A percentile compares a stretch with the other conserved stretches of the same genome.
Evolutionary conservation across 2,797 vertebrate genomes (phyloP).

Genomic region (Cottoperca gobio): DNA sequence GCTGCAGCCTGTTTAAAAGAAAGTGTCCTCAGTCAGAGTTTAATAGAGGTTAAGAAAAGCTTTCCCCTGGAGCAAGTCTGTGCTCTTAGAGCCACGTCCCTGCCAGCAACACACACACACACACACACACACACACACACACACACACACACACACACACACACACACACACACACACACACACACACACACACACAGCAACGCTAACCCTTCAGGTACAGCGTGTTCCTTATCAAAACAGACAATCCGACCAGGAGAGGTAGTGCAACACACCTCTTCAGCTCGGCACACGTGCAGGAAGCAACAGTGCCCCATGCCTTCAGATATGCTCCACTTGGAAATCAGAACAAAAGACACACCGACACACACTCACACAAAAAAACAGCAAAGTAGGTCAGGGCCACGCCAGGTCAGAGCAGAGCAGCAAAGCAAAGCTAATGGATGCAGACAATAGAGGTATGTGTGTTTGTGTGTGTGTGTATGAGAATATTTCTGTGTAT

Average conservation of each 20-base stretch:
- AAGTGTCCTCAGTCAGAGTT: constrained; percentile 29
- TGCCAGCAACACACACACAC: neutral
- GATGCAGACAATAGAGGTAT: constrained; percentile 68
- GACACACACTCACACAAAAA: constrained; percentile 5
- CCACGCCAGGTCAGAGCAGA: constrained; percentile 60
- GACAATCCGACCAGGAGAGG: constrained; percentile 45
- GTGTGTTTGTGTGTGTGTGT: constrained; percentile 5
- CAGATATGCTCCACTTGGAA: constrained; percentile 53
- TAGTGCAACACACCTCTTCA: constrained; percentile 2
- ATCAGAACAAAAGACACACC: constrained; percentile 26
- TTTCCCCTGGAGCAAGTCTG: constrained; percentile 42
- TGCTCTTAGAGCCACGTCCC: constrained; percentile 21
- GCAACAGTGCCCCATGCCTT: constrained; percentile 43
- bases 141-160: neutral
- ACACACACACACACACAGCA: neutral
- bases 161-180: constrained; percentile 12
- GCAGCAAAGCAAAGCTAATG: constrained; percentile 71
- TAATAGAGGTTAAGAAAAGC: constrained; percentile 68
- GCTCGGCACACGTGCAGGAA: constrained; percentile 30
- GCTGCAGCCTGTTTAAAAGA: constrained; percentile 11
- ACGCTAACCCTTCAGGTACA: constrained; percentile 31
- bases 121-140: constrained; percentile 11
- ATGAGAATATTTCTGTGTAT: constrained; percentile 1
- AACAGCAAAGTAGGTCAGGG: constrained; percentile 62
- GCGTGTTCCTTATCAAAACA: constrained; percentile 51